Evolutionary conservation across 2,113 vertebrate genomes (phyloP), one percentile per base, ranked within the genome.

Genomic region (Bujurquina vittata): DNA sequence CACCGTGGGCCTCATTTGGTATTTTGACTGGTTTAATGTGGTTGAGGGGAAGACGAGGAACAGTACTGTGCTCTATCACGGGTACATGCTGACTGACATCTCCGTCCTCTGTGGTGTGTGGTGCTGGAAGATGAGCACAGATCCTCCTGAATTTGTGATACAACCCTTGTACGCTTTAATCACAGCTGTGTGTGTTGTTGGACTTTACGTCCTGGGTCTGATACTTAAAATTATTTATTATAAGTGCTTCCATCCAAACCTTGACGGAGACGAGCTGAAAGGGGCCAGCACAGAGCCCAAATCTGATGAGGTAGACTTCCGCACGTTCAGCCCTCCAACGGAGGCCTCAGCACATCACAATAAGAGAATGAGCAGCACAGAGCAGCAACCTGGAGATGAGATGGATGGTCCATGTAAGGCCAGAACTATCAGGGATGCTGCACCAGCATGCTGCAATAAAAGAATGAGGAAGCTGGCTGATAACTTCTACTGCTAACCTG

Each of bases 1-100:
- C 33, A 59, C 94, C 0, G 96, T 97, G 61, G 97, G 95, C 0
- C 91, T 96, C 20, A 95, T 98, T 74, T 97, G 96, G 81, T 98
- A 98, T 75, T 98, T 99, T 58, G 92, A 93, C 90, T 99, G 97
- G 98, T 97, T 98, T 84, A 97, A 94, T 0, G 95, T 97, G 78
- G 76, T 91, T 0, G 72, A 75, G 1, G 96, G 96, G 1, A 91
- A 7, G 10, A 97, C 96, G 0, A 85, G 83, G 77, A 2, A 86
- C 77, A 94, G 90, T 61, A 91, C 94, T 10, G 1, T 91, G 82
- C 85, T 97, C 76, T 98, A 99, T 57, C 94, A 97, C 1, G 0
- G 5, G 3, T 96, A 96, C 84, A 92, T 97, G 0, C 63, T 95
- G 59, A 15, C 55, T 15, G 98, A 99, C 90, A 95, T 94, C 4